Base-by-base conservation (phyloP, 1,140 invertebrate genomes). In the Melanaphis sacchari region DNA sequence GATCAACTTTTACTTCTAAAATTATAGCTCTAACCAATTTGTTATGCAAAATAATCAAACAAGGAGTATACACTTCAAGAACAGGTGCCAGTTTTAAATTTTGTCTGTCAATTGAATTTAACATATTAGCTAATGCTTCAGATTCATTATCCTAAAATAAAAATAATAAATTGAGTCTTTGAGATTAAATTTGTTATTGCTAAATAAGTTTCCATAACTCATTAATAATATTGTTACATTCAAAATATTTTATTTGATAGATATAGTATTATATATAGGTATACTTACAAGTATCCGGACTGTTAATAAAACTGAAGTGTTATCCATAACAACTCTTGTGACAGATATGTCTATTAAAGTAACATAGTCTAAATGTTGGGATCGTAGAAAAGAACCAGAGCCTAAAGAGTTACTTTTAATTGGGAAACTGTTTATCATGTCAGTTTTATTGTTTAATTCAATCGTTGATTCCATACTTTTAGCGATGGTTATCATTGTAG, bases 41-140 rank as follows among this genome's bases (percentile, higher is more conserved):
- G 36, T 93, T 92, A 52, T 7, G 36, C 1, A 85, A 46, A 85
- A 85, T 22, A 40, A 93, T 85, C 36, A 93, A 84, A 93, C 91
- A 93, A 93, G 91, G 81, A 84, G 91, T 85, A 6, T 85, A 66
- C 1, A 93, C 91, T 85, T 93, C 81, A 85, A 93, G 81, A 84
- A 93, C 36, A 54, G 81, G 46, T 40, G 46, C 22, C 24, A 93
- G 41, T 54, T 84, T 82, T 93, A 93, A 93, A 52, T 54, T 82
- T 22, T 93, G 43, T 31, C 91, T 82, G 24, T 93, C 91, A 36
- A 85, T 85, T 52, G 81, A 82, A 40, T 93, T 49, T 85, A 93
- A 52, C 9, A 84, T 40, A 49, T 18, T n/a, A 1, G 52, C 26
- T 93, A 93, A 52, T 54, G 0, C 49, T 84, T 54, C 46, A 93